Evolutionary conservation across 2,113 vertebrate species (phyloP).

Genomic region (Gadus chalcogrammus): DNA sequence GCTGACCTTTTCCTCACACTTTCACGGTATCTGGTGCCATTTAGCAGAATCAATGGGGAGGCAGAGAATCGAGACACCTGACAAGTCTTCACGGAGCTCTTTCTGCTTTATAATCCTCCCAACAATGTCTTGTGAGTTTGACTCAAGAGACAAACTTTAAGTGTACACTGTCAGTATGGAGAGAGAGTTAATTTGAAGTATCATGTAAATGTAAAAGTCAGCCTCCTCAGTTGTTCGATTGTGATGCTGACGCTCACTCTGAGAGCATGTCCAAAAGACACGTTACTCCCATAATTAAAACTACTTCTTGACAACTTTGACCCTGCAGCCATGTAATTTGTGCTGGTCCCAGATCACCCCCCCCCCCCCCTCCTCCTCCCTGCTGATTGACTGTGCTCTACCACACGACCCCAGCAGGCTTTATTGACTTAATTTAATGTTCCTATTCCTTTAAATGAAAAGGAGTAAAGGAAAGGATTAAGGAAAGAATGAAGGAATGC

Average conservation of each 20-base stretch:
- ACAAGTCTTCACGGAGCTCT: background rate
- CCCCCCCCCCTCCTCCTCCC: too few relatives aligned
- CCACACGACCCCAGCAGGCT: too few relatives aligned
- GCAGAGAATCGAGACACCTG: background rate
- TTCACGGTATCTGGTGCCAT: background rate
- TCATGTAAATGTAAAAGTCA: background rate
- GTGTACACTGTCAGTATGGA: background rate
- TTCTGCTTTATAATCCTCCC: background rate
- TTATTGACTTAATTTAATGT: too few relatives aligned
- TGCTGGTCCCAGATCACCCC: background rate
- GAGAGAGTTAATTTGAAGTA: background rate
- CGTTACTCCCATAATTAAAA: background rate
- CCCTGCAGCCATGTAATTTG: background rate
- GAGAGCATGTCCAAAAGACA: background rate
- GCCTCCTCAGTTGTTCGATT: background rate
- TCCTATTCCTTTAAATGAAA: too few relatives aligned
- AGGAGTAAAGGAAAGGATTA: too few relatives aligned
- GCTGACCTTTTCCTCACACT: background rate
- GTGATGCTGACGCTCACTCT: background rate
- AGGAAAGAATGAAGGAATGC: too few relatives aligned
- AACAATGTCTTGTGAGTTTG: background rate
- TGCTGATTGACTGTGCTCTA: too few relatives aligned
- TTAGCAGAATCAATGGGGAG: background rate
- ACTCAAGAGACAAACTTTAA: background rate
- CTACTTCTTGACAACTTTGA: background rate